These are phyloP conservation scores for Callaeas wilsoni DNA, from an alignment of 2,113 vertebrate genomes.

Conservation along the genomic window DNA sequence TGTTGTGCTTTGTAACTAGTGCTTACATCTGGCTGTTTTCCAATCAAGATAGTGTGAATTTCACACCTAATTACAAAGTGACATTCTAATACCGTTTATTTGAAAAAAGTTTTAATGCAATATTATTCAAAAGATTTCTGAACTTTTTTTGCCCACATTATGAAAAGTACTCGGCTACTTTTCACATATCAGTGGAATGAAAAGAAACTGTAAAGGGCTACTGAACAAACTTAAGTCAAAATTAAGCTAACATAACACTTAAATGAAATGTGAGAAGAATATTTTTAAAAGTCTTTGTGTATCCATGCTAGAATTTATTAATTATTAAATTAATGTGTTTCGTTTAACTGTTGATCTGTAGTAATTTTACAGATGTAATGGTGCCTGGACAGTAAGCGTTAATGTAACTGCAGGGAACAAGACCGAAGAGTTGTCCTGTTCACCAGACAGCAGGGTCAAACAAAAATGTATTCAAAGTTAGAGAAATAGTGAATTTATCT, in stretches of 20 bases:
- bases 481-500: neutral
- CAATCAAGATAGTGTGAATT: neutral
- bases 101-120: neutral
- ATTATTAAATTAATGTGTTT: neutral
- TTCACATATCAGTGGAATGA: neutral
- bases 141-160: neutral
- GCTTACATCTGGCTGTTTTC: neutral
- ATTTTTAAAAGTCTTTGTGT: neutral
- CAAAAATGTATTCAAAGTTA: neutral
- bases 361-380: neutral
- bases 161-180: neutral
- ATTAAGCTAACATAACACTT: neutral
- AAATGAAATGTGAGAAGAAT: neutral
- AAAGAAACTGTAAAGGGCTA: neutral
- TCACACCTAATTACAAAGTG: neutral
- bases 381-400: neutral
- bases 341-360: neutral
- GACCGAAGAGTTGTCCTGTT: neutral
- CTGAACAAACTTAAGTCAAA: neutral
- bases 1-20: neutral
- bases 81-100: neutral
- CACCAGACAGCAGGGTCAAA: neutral
- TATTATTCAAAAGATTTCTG: neutral
- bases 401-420: neutral
- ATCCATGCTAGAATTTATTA: neutral